phyloP scores from a whole-genome alignment of 1,140 invertebrate genomes.

The Drosophila kikkawai region DNA sequence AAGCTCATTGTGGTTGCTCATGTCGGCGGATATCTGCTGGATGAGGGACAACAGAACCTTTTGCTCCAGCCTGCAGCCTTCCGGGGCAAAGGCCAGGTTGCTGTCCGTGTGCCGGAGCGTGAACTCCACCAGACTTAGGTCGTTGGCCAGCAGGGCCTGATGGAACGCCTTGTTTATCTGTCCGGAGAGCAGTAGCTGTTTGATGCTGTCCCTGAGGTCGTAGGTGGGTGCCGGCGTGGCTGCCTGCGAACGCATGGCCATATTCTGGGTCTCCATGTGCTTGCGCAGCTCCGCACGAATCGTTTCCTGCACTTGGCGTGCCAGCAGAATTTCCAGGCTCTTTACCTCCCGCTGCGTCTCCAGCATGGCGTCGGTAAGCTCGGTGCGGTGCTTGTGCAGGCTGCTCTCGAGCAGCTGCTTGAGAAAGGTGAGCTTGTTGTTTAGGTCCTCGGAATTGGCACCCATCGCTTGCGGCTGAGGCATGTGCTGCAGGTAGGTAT shows the following conservation, averaged over 20 bases:
- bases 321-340: slow-evolving; percentile 74
- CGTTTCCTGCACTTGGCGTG: slow-evolving; percentile 77
- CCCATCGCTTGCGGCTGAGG: slow-evolving; percentile 64
- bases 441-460: slow-evolving; percentile 67
- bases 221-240: slow-evolving; percentile 88
- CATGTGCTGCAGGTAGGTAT: slow-evolving; percentile 84
- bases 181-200: slow-evolving; percentile 90
- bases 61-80: slow-evolving; percentile 90
- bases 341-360: slow-evolving; percentile 82
- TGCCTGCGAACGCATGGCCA: slow-evolving; percentile 88
- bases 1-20: slow-evolving; percentile 93
- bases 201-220: slow-evolving; percentile 90
- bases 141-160: slow-evolving; percentile 94
- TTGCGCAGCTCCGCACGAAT: slow-evolving; percentile 85
- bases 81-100: slow-evolving; percentile 89
- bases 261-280: slow-evolving; percentile 87
- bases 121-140: slow-evolving; percentile 93
- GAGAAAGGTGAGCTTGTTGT: slow-evolving; percentile 63
- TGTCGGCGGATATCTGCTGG: slow-evolving; percentile 95
- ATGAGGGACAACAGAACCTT: slow-evolving; percentile 95
- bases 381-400: slow-evolving; percentile 69
- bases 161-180: slow-evolving; percentile 95
- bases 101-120: slow-evolving; percentile 93
- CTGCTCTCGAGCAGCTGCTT: slow-evolving; percentile 74
- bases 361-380: slow-evolving; percentile 71